Evolutionary conservation across 2,113 vertebrate genomes (phyloP).

Genomic region (Oriolus oriolus): DNA sequence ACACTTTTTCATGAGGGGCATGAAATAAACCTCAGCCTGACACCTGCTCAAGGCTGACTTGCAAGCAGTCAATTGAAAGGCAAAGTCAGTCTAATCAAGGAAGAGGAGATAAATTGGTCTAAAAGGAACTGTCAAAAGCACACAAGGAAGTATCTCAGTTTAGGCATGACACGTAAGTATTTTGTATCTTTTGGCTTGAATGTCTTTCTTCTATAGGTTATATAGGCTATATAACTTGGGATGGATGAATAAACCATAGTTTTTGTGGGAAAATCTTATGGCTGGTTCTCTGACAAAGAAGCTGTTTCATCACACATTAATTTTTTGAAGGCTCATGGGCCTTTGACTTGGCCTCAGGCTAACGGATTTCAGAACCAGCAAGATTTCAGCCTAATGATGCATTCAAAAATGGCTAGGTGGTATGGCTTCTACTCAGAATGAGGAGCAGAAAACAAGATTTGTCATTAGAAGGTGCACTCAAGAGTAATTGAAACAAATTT

Average conservation of each 20-base stretch:
- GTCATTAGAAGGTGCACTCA: constrained; percentile 8
- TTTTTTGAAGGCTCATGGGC: not conserved
- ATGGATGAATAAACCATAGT: not conserved
- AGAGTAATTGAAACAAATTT: constrained; percentile 25
- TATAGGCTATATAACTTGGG: not conserved
- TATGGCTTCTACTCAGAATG: not conserved
- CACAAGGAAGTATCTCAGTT: not conserved
- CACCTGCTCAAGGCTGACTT: not conserved
- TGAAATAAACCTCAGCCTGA: not conserved
- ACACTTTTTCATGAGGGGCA: not conserved
- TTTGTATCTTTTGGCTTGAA: not conserved
- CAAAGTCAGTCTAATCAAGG: not conserved
- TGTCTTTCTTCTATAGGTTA: not conserved
- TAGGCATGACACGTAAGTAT: not conserved
- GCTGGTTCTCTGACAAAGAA: not conserved
- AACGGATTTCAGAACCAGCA: not conserved
- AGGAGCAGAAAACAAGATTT: not conserved
- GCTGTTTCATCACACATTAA: not conserved
- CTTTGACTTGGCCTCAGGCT: not conserved
- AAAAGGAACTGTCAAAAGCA: not conserved
- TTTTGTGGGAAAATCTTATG: not conserved
- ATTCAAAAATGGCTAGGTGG: not conserved
- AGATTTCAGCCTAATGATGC: not conserved
- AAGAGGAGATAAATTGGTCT: not conserved
- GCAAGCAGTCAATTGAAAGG: not conserved